These are phyloP conservation scores for Abrostola tripartita DNA, from an alignment of 2,888 invertebrate species.

Conservation along the genomic window DNA sequence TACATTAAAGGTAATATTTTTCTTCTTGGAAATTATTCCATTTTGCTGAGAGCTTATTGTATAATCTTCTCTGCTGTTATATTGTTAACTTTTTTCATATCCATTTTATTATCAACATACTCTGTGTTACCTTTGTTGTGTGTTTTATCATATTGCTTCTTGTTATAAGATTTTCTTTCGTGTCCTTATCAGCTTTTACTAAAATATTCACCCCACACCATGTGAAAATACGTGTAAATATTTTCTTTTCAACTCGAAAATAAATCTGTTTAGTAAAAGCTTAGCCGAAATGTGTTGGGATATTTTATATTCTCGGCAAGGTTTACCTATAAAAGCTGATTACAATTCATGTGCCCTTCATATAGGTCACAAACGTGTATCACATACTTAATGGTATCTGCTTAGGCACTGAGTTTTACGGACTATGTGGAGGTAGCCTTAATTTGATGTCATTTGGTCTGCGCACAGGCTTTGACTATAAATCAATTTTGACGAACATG, in stretches of 20 bases:
- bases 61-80: no score
- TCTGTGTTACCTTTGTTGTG: no score
- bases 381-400: slow-evolving; percentile 37
- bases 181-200: not conserved
- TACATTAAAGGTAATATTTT: no score
- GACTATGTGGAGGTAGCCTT: slow-evolving; percentile 9
- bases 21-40: no score
- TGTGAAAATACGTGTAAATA: slow-evolving; percentile 23
- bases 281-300: slow-evolving; percentile 38
- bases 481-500: not conserved
- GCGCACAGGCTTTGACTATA: slow-evolving; percentile 10
- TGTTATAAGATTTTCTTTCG: not conserved
- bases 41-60: no score
- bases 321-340: slow-evolving; percentile 48
- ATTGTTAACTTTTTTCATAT: no score
- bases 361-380: slow-evolving; percentile 39
- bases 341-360: slow-evolving; percentile 48
- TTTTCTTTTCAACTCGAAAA: slow-evolving; percentile 41
- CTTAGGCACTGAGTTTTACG: slow-evolving; percentile 18
- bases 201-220: slow-evolving; percentile 14
- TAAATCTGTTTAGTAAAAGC: slow-evolving; percentile 46
- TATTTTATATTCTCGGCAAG: slow-evolving; percentile 49
- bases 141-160: not conserved
- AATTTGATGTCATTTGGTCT: slow-evolving; percentile 2
- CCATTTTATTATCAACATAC: no score